Base-by-base conservation (phyloP, 2,888 invertebrate species). In the Lamproptera curius region DNA sequence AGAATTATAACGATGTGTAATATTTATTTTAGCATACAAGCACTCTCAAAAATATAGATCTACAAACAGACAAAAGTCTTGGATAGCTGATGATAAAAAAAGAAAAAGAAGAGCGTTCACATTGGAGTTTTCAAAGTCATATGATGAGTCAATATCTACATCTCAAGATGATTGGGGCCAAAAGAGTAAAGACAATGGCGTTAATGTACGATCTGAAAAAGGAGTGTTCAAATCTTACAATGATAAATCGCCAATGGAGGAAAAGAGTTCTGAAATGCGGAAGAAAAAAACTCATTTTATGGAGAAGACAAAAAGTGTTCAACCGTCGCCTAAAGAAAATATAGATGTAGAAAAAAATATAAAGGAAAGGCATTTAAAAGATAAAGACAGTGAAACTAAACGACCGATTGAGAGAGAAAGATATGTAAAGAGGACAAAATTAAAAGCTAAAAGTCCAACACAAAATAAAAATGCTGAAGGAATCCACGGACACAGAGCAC, bases 71-170 rank as follows among this genome's bases (percentile, higher is more conserved):
- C 81, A 78, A 31, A 84, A 83, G 51, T 75, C 78, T 26, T 93
- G 93, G 90, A 84, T 91, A 37, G 90, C 92, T 50, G 94, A 94
- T 54, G 94, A 94, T 46, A 91, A 92, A 58, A 89, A 92, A 53
- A 88, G 92, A 51, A 91, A 92, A 65, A 93, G 92, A 77, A 93
- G 92, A 67, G 92, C 92, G 15, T 94, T 95, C 76, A 93, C 93
- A 37, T 81, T 95, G 54, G 95, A 95, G 65, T 91, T 95, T 78
- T 84, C 92, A 46, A 86, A 90, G 73, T 77, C 90, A 55, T 85
- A 90, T 66, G 84, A 89, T 70, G 89, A 90, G 73, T 80, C 82
- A 16, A 85, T 89, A 46, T 87, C 88, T 16, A 86, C 86, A 31
- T 80, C 86, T 11, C 86, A 87, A 73, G 88, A 87, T 54, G 84